Evolutionary conservation across 1,140 invertebrate genomes (phyloP).

Genomic region (Cheumatopsyche charites): DNA sequence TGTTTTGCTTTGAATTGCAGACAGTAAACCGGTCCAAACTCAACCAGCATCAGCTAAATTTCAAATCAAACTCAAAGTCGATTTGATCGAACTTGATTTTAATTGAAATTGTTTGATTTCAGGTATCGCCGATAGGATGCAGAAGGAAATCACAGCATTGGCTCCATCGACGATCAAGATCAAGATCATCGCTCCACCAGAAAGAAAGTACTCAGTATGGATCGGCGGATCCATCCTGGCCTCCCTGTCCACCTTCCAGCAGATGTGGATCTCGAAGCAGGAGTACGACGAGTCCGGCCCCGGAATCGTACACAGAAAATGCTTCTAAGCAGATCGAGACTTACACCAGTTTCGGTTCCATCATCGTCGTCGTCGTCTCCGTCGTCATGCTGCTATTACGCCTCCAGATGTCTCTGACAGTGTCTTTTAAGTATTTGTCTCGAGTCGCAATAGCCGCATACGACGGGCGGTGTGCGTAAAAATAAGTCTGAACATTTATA

Average conservation of each 20-base stretch:
- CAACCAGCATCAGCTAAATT: too few species aligned
- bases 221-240: conserved; percentile 87
- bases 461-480: conserved; percentile 1
- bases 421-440: conserved; percentile 23
- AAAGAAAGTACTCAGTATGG: conserved; percentile 92
- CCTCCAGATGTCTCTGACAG: conserved; percentile 5
- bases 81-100: too few species aligned
- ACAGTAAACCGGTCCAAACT: too few species aligned
- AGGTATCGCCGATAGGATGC: conserved; percentile 85
- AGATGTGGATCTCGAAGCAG: conserved; percentile 96
- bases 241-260: conserved; percentile 87
- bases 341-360: background rate
- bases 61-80: too few species aligned
- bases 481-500: conserved; percentile 27
- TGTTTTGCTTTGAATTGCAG: too few species aligned
- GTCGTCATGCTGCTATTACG: background rate
- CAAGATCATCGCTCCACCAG: conserved; percentile 92
- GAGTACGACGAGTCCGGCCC: conserved; percentile 95
- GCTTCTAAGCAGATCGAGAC: conserved; percentile 76
- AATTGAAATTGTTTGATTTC: background rate
- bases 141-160: conserved; percentile 85
- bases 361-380: conserved; percentile 1
- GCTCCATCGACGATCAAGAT: conserved; percentile 92
- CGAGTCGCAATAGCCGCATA: background rate
- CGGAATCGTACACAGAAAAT: conserved; percentile 94